Evolutionary conservation across 2,797 vertebrate species (phyloP).

Genomic region (Melanotaenia maccullochi): DNA sequence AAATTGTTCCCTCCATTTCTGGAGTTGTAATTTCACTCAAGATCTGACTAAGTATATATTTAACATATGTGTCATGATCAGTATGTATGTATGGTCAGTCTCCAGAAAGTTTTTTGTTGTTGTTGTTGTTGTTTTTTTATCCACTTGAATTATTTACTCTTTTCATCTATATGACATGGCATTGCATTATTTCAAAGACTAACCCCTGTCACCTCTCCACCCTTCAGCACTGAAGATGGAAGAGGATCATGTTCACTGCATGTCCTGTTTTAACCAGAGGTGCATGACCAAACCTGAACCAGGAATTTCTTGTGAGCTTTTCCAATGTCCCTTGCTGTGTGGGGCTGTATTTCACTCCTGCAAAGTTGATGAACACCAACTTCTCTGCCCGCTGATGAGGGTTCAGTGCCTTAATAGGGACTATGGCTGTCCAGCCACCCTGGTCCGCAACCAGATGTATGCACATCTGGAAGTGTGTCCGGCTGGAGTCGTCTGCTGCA

Average conservation of each 20-base stretch:
- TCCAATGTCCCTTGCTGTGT: slow-evolving; percentile 89
- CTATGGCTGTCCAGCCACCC: slow-evolving; percentile 91
- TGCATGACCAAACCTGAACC: slow-evolving; percentile 89
- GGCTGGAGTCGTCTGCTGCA: slow-evolving; percentile 97
- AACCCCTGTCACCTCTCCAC: slow-evolving; percentile 4
- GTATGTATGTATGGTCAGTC: not conserved
- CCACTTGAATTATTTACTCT: slow-evolving; percentile 8
- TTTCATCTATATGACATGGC: slow-evolving; percentile 45
- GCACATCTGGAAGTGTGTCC: slow-evolving; percentile 96
- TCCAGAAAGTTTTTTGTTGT: not conserved
- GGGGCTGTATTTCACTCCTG: slow-evolving; percentile 95
- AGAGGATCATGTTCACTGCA: slow-evolving; percentile 89
- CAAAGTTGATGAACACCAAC: slow-evolving; percentile 92
- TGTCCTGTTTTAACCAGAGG: slow-evolving; percentile 91
- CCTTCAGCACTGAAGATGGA: slow-evolving; percentile 73
- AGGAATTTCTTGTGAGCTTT: slow-evolving; percentile 90
- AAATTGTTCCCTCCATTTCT: no score
- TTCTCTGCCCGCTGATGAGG: slow-evolving; percentile 91
- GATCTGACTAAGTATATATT: not conserved
- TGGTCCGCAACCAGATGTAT: slow-evolving; percentile 91
- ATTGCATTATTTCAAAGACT: slow-evolving; percentile 37
- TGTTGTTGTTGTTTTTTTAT: not conserved
- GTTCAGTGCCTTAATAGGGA: slow-evolving; percentile 93
- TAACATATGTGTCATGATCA: not conserved
- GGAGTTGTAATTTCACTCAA: not conserved